Percentiles rank a stretch among this genome's conserved stretches.
These are phyloP conservation scores for Littorina saxatilis DNA, from an alignment of 1,140 invertebrate genomes.

Conservation along the genomic window DNA sequence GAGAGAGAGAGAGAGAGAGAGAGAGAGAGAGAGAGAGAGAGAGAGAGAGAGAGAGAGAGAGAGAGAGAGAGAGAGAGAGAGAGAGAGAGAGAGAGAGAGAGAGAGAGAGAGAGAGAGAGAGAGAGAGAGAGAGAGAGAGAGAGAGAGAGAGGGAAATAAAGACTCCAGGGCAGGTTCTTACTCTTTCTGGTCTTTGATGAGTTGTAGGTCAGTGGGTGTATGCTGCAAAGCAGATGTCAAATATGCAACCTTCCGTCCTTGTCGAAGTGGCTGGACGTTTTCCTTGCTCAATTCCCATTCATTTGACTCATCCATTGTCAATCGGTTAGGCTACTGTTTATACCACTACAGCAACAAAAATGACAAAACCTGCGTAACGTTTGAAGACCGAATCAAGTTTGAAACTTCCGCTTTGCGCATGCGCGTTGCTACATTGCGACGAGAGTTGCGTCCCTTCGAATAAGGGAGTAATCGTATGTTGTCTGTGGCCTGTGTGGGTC, in stretches of 20 bases:
- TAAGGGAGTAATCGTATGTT: background rate
- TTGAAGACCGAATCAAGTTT: background rate
- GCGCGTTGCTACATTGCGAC: slow-evolving; percentile 1
- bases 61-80: too few relatives aligned
- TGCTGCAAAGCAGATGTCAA: slow-evolving; percentile 68
- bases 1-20: too few relatives aligned
- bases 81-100: too few relatives aligned
- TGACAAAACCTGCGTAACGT: too few relatives aligned
- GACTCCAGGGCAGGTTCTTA: slow-evolving; percentile 27
- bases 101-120: background rate
- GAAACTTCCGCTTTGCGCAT: slow-evolving; percentile 36
- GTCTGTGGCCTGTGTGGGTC: background rate
- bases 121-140: background rate
- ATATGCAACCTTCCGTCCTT: slow-evolving; percentile 82
- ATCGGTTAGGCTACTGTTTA: background rate
- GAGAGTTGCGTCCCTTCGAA: background rate
- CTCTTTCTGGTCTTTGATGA: slow-evolving; percentile 55
- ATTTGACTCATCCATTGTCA: slow-evolving; percentile 26
- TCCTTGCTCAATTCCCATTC: slow-evolving; percentile 85
- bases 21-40: too few relatives aligned
- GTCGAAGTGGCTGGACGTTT: slow-evolving; percentile 91
- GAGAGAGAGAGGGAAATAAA: background rate
- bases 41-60: too few relatives aligned
- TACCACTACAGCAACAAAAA: too few relatives aligned
- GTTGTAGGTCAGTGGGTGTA: slow-evolving; percentile 38